phyloP scores from a whole-genome alignment of 2,797 vertebrate species.

The Anguilla marmorata region DNA sequence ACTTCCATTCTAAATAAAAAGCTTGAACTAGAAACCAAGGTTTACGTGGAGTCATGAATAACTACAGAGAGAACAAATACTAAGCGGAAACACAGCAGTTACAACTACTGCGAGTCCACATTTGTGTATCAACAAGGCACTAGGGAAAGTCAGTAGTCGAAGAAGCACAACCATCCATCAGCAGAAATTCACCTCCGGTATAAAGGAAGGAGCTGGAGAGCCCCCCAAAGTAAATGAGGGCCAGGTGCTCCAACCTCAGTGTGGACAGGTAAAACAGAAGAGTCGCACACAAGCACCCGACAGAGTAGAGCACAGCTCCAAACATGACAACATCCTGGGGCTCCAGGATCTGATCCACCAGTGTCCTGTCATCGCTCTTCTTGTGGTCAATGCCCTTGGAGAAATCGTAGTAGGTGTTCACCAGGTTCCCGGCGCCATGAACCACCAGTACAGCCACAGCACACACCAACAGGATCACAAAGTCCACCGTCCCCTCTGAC shows the following conservation, averaged over 20 bases:
- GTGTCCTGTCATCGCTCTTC: slow-evolving; percentile 95
- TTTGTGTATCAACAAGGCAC: neutral
- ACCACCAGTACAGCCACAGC: slow-evolving; percentile 89
- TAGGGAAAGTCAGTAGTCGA: neutral
- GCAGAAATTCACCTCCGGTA: slow-evolving; percentile 86
- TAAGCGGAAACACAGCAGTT: neutral
- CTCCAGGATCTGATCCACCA: slow-evolving; percentile 92
- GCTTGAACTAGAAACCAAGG: neutral
- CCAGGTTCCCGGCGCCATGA: slow-evolving; percentile 93
- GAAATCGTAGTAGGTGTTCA: slow-evolving; percentile 99
- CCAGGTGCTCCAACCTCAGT: slow-evolving; percentile 90
- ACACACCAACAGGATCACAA: slow-evolving; percentile 84
- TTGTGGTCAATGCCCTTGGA: slow-evolving; percentile 98
- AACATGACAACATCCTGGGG: slow-evolving; percentile 95
- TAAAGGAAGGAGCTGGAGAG: slow-evolving; percentile 97
- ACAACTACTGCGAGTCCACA: neutral
- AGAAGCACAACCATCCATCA: neutral
- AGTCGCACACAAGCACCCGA: slow-evolving; percentile 90
- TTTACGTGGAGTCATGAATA: neutral
- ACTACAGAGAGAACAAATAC: neutral
- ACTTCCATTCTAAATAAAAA: neutral
- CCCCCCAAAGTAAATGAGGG: slow-evolving; percentile 95
- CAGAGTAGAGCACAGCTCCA: slow-evolving; percentile 90
- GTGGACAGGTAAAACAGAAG: slow-evolving; percentile 84
- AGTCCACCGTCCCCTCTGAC: slow-evolving; percentile 82